Percentiles rank a stretch among this genome's conserved stretches.
Evolutionary conservation across 2,888 invertebrate genomes (phyloP).

Genomic region (Meiosimyza platycephala): DNA sequence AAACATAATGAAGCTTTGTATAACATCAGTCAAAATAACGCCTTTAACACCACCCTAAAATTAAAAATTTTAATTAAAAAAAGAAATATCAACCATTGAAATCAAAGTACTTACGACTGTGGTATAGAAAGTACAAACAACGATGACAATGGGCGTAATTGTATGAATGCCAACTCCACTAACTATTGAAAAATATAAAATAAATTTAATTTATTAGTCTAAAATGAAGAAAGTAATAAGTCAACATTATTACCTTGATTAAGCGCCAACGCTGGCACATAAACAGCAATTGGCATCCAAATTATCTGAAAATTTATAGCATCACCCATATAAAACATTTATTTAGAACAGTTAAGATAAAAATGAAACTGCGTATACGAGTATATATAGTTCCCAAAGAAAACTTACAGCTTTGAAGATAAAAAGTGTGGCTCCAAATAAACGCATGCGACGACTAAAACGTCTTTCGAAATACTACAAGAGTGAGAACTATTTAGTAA

Average conservation of each 20-base stretch:
- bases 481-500: constrained; percentile 7
- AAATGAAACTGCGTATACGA: neutral
- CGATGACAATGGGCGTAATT: constrained; percentile 83
- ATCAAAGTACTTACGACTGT: constrained; percentile 76
- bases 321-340: neutral
- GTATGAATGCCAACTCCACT: constrained; percentile 81
- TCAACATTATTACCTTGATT: constrained; percentile 74
- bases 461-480: constrained; percentile 77
- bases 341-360: neutral
- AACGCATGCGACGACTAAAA: constrained; percentile 76
- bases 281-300: constrained; percentile 70
- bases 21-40: constrained; percentile 84
- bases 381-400: neutral
- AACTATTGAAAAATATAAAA: constrained; percentile 61
- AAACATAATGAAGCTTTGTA: constrained; percentile 81
- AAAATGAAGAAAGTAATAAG: no score
- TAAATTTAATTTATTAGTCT: neutral
- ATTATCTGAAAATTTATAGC: constrained; percentile 49
- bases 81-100: constrained; percentile 51
- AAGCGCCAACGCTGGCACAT: constrained; percentile 81
- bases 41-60: constrained; percentile 80
- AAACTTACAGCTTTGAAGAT: constrained; percentile 75
- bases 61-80: constrained; percentile 54
- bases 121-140: constrained; percentile 87
- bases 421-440: constrained; percentile 78